phyloP scores from a whole-genome alignment of 2,113 vertebrate species.

The Vulpes lagopus region DNA sequence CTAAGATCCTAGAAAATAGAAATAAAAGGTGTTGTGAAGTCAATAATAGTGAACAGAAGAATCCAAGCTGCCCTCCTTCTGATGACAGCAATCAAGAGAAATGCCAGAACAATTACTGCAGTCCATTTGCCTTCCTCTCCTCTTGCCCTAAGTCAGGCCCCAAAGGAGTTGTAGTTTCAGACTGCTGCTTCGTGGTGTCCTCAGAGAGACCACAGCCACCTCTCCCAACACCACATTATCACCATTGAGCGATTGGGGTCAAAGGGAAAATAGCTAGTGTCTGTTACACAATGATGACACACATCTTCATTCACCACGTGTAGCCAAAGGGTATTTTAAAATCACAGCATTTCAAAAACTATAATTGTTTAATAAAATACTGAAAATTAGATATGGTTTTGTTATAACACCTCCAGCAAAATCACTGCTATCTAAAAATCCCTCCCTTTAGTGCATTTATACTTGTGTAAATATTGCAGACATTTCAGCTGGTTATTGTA shows the following conservation, averaged over 20 bases:
- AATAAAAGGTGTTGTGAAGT: neutral
- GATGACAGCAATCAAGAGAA: neutral
- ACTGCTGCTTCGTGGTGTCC: neutral
- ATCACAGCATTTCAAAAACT: neutral
- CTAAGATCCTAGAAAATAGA: neutral
- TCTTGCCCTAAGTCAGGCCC: too few species aligned
- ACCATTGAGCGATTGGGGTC: accelerated
- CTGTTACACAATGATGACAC: accelerated
- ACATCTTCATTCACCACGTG: too few species aligned
- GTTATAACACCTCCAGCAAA: neutral
- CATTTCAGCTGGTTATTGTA: too few species aligned
- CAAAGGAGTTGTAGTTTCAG: neutral
- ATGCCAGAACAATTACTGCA: accelerated
- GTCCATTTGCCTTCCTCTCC: too few species aligned
- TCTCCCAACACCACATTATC: accelerated
- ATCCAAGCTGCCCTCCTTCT: neutral
- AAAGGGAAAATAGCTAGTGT: neutral
- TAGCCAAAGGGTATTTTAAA: neutral
- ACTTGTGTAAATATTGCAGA: neutral
- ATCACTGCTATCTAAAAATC: neutral
- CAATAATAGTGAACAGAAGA: accelerated
- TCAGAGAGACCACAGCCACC: neutral
- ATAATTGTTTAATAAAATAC: neutral
- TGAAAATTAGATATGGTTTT: neutral
- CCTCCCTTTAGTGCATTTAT: neutral